These are phyloP conservation scores for Mallotus villosus DNA, from an alignment of 2,797 vertebrate species.

Conservation along the genomic window DNA sequence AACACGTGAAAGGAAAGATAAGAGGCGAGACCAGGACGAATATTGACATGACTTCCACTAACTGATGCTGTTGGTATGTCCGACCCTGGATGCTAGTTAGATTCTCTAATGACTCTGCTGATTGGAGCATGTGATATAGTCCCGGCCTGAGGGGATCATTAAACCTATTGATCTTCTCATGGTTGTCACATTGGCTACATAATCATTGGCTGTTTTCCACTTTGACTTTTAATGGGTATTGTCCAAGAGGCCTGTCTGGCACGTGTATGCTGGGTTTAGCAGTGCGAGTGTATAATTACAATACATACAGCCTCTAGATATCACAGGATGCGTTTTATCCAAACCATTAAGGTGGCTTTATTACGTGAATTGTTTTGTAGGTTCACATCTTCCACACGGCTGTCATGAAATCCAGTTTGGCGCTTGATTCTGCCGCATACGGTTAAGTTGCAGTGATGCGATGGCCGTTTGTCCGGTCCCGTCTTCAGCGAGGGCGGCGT, in stretches of 20 bases:
- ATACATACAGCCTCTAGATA: background rate
- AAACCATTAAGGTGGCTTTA: too few species aligned
- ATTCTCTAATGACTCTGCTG: background rate
- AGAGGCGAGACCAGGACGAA: background rate
- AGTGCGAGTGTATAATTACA: background rate
- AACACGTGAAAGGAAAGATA: background rate
- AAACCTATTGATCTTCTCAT: background rate
- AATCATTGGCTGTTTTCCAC: too few species aligned
- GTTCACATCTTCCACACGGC: too few species aligned
- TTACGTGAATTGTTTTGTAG: too few species aligned
- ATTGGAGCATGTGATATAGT: background rate
- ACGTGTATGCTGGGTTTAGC: background rate
- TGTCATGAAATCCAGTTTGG: too few species aligned
- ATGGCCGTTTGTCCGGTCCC: too few species aligned
- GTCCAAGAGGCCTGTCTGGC: background rate
- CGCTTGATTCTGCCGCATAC: too few species aligned
- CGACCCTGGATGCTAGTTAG: background rate
- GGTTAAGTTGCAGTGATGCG: too few species aligned
- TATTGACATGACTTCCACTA: background rate
- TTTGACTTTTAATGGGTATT: background rate
- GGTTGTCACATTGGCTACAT: background rate
- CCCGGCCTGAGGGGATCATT: background rate
- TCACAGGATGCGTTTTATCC: background rate
- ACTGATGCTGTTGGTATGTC: background rate
- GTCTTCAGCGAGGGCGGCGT: background rate